Base-by-base conservation (phyloP, 30 jellyfish, hydroid and myxozoan genomes). In the Sanderia malayensis region DNA sequence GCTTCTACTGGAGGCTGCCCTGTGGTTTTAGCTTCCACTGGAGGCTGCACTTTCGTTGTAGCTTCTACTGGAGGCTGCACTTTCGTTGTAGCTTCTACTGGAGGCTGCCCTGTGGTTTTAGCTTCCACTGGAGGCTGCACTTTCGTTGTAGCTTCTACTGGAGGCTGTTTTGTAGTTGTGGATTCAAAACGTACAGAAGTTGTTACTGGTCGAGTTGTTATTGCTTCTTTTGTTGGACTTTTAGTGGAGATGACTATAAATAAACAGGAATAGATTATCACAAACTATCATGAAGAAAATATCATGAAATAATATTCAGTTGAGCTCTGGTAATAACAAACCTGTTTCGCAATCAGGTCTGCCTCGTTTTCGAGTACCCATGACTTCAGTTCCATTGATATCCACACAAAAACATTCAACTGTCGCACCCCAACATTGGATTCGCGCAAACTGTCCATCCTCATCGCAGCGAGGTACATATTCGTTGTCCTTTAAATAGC, bases 321-420 rank as follows among this genome's bases (percentile, higher is more conserved):
- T n/a, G n/a, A n/a, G n/a, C n/a, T n/a, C n/a, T n/a, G n/a, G n/a
- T n/a, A 15, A 58, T 52, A 7, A 31, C 33, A 27, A 74, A 37
- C 52, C 52, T 37, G 6, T 37, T 37, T 6, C 13, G 52, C 52
- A 37, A 13, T 37, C 52, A 37, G 52, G 52, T 37, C 52, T 37
- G 52, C 52, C 52, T 37, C 6, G 6, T 37, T 37, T 24, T 53
- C 67, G 27, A n/a, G 83, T 70, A 19, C 67, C 67, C 6, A 6
- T 20, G 4, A 44, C 45, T 33, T 70, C 79, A 2, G n/a, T 25
- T 9, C 83, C 83, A 18, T 70, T 27, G 4, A 20, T 45, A 29
- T 70, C 79, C 4, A 70, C 83, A 47, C 83, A 70, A 62, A 77
- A 70, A 29, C 83, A 70, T 31, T 70, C 49, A 2, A 77, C 79